Conservation (phyloP, 2,113 vertebrate genomes). For the Sclerurus mexicanus region DNA sequence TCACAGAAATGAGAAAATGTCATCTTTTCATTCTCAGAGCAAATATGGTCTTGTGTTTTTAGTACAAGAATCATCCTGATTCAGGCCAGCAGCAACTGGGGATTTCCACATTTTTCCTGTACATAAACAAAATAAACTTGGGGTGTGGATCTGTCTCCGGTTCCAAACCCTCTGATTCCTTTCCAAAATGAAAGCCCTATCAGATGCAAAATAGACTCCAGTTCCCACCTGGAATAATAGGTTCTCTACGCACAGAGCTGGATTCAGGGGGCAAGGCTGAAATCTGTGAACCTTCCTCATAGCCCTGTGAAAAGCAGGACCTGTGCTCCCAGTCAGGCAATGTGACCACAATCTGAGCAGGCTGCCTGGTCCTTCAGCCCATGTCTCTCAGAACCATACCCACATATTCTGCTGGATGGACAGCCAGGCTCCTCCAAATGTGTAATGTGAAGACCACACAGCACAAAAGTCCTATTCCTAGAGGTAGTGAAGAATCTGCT, state of each 20-base stretch:
- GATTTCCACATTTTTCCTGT: conserved; percentile 43
- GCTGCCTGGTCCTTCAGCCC: not conserved
- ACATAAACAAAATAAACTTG: conserved; percentile 31
- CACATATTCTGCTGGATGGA: not conserved
- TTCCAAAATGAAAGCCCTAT: not conserved
- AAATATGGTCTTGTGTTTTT: not conserved
- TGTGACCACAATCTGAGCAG: not conserved
- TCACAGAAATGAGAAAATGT: not conserved
- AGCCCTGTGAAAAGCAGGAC: not conserved
- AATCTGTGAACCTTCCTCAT: not conserved
- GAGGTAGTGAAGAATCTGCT: not conserved
- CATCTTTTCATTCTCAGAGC: not conserved
- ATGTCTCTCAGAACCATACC: not conserved
- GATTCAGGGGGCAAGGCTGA: not conserved
- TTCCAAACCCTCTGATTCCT: conserved; percentile 35
- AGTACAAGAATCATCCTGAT: not conserved
- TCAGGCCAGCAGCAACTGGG: not conserved
- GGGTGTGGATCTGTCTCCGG: not conserved
- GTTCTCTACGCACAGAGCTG: not conserved
- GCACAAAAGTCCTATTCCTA: not conserved
- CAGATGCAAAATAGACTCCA: conserved; percentile 13
- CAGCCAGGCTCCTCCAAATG: not conserved
- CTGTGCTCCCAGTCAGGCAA: not conserved
- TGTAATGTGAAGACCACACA: not conserved
- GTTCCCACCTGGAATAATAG: not conserved